Percentiles rank a stretch among this genome's conserved stretches.
phyloP scores from a whole-genome alignment of 1,140 invertebrate genomes.

The Brachionus rubens region DNA sequence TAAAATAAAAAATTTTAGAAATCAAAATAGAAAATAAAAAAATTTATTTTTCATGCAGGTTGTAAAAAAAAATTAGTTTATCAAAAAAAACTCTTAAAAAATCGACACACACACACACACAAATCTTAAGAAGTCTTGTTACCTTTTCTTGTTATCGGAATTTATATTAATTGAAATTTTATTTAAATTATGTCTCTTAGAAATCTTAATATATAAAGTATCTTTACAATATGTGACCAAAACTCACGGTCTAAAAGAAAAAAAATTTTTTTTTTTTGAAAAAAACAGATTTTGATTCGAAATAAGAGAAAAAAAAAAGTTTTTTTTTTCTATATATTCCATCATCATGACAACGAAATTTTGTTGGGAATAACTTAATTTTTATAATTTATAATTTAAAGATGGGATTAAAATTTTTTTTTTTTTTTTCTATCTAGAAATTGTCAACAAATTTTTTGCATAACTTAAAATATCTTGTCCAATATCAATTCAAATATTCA shows the following conservation, averaged over 20 bases:
- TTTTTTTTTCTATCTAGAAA: no score
- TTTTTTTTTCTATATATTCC: not conserved
- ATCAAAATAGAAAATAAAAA: not conserved
- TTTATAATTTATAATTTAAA: no score
- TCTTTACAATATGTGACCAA: not conserved
- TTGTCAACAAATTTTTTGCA: no score
- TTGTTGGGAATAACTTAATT: no score
- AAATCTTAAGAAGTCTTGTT: conserved; percentile 17
- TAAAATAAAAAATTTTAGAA: no score
- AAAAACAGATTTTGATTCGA: no score
- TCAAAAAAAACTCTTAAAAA: conserved; percentile 36
- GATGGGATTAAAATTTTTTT: no score
- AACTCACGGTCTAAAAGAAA: no score
- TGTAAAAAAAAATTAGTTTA: conserved; percentile 16
- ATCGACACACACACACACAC: not conserved
- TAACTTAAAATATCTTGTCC: no score
- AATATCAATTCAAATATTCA: no score
- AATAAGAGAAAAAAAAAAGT: not conserved
- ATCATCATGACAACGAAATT: conserved; percentile 40
- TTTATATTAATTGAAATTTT: conserved; percentile 6
- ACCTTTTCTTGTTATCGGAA: conserved; percentile 23
- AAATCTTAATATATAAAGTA: conserved; percentile 2
- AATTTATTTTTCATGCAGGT: not conserved
- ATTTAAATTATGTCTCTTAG: not conserved
- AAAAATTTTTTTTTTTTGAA: no score